Percentiles rank a stretch among this genome's conserved stretches.
Evolutionary conservation across 2,113 vertebrate genomes (phyloP).

Genomic region (Capricornis sumatraensis): DNA sequence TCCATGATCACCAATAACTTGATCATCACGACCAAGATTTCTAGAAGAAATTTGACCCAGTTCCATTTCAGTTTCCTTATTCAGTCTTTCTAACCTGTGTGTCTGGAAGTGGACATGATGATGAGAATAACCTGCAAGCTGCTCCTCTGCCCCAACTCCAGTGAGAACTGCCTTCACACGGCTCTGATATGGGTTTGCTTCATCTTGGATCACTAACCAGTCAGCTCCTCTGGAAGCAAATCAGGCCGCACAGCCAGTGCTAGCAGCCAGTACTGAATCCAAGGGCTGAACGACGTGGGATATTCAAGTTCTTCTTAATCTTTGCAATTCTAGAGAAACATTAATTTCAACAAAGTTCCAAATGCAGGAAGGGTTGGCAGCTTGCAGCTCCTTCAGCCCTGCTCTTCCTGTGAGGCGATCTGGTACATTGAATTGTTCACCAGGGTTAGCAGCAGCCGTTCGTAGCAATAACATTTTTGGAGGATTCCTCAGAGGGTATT

Average conservation of each 20-base stretch:
- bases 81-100: slow-evolving; percentile 83
- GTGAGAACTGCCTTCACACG: slow-evolving; percentile 92
- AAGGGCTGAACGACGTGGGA: slow-evolving; percentile 87
- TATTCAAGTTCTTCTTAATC: slow-evolving; percentile 80
- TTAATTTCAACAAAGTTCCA: slow-evolving; percentile 98
- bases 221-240: slow-evolving; percentile 92
- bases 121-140: slow-evolving; percentile 94
- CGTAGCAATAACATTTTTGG: not conserved
- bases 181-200: slow-evolving; percentile 81
- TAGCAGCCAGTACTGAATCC: slow-evolving; percentile 93
- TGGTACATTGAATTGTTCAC: slow-evolving; percentile 82
- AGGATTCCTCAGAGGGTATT: not conserved
- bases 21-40: slow-evolving; percentile 94
- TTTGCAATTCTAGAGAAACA: slow-evolving; percentile 85
- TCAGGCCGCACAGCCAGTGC: slow-evolving; percentile 95
- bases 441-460: not conserved
- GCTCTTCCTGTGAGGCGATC: slow-evolving; percentile 90
- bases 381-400: slow-evolving; percentile 86
- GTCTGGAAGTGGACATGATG: slow-evolving; percentile 86
- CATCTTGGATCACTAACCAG: slow-evolving; percentile 68
- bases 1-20: slow-evolving; percentile 91
- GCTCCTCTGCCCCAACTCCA: slow-evolving; percentile 95
- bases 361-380: slow-evolving; percentile 82
- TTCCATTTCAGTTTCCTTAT: slow-evolving; percentile 91
- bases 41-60: slow-evolving; percentile 90